phyloP scores from a whole-genome alignment of 2,113 vertebrate genomes.

The Microtus montanus region DNA sequence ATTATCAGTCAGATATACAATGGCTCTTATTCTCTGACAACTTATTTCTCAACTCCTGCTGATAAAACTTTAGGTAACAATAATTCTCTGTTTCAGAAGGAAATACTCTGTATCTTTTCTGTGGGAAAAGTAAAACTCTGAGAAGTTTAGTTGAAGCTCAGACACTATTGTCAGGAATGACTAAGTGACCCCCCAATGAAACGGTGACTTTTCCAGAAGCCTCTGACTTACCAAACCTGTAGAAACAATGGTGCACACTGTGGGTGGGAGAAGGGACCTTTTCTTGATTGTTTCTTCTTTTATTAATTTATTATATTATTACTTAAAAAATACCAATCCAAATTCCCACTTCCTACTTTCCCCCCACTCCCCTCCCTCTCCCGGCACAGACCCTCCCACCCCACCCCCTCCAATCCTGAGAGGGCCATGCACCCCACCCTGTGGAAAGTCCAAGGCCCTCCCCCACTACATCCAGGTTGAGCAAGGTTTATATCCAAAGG shows the following conservation, averaged over 20 bases:
- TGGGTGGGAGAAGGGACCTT: background rate
- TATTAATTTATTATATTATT: no score
- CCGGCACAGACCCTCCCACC: no score
- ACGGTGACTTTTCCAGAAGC: background rate
- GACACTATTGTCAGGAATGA: background rate
- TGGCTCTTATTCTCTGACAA: slow-evolving; percentile 37
- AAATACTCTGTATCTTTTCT: background rate
- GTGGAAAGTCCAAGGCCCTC: no score
- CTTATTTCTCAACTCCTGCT: slow-evolving; percentile 13
- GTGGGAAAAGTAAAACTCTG: slow-evolving; percentile 14
- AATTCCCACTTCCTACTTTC: no score
- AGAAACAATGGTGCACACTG: slow-evolving; percentile 11
- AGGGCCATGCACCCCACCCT: no score
- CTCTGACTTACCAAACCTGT: background rate
- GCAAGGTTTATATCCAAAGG: no score
- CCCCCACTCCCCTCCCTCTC: no score
- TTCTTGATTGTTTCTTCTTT: slow-evolving; percentile 31
- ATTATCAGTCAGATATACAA: background rate
- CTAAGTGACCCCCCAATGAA: background rate
- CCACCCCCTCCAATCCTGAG: no score
- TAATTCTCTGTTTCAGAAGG: slow-evolving; percentile 36
- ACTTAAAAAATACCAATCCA: no score
- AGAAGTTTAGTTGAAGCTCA: background rate
- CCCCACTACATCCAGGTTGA: no score
- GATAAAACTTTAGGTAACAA: slow-evolving; percentile 28